Percentiles rank a stretch among this genome's conserved stretches.
phyloP scores from a whole-genome alignment of 2,113 vertebrate species.

The Aix galericulata region DNA sequence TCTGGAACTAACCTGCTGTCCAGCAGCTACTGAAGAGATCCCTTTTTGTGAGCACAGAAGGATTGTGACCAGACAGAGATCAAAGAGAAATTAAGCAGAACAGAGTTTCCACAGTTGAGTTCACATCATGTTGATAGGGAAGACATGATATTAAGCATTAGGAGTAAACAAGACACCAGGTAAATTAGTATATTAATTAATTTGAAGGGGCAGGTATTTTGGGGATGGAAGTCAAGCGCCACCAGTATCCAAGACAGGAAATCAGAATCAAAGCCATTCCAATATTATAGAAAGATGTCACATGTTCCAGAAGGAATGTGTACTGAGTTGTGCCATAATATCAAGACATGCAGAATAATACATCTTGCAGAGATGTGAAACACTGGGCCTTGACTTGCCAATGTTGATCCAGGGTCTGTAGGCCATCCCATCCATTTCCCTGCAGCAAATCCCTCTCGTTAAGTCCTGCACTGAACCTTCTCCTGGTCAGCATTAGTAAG shows the following conservation, averaged over 20 bases:
- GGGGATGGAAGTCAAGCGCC: not conserved
- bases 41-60: not conserved
- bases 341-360: not conserved
- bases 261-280: not conserved
- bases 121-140: not conserved
- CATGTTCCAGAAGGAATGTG: accelerated
- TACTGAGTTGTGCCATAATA: not conserved
- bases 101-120: not conserved
- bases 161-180: not conserved
- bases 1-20: not conserved
- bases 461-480: not conserved
- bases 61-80: not conserved
- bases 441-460: not conserved
- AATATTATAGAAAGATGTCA: not conserved
- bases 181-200: not conserved
- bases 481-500: not conserved
- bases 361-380: not conserved
- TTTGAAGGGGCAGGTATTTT: not conserved
- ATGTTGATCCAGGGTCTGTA: not conserved
- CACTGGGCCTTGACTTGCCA: not conserved
- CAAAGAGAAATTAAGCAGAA: not conserved
- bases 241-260: not conserved
- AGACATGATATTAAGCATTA: not conserved
- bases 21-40: not conserved
- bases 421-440: not conserved